phyloP scores from a whole-genome alignment of 1,140 invertebrate genomes.

The Acromyrmex echinatior region DNA sequence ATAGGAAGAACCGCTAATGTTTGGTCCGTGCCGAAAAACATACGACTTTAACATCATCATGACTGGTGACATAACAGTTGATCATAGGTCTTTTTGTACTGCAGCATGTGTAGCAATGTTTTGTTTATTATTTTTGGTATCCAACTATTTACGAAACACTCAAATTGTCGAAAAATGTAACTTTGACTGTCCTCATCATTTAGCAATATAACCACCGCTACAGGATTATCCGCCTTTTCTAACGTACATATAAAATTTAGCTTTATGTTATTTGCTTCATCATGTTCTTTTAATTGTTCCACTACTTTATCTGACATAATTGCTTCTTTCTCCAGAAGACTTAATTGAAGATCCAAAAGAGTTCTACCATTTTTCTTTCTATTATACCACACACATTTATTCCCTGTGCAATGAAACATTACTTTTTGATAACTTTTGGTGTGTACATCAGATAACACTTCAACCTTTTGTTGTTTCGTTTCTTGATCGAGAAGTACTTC shows the following conservation, averaged over 20 bases:
- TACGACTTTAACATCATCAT: neutral
- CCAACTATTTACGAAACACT: constrained; percentile 62
- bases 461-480: constrained; percentile 79
- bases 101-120: constrained; percentile 77
- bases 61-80: neutral
- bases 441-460: constrained; percentile 79
- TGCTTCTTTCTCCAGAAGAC: constrained; percentile 78
- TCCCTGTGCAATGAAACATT: constrained; percentile 73
- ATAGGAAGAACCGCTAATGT: neutral
- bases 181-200: constrained; percentile 55
- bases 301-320: constrained; percentile 74
- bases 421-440: constrained; percentile 73
- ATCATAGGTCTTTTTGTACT: constrained; percentile 73
- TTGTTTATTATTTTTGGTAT: constrained; percentile 70
- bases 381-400: constrained; percentile 74
- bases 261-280: constrained; percentile 43
- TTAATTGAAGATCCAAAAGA: constrained; percentile 62
- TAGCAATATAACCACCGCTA: constrained; percentile 65
- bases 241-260: constrained; percentile 75
- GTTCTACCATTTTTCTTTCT: constrained; percentile 69
- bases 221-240: constrained; percentile 62
- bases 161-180: constrained; percentile 67
- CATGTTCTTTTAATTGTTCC: constrained; percentile 52
- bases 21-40: neutral
- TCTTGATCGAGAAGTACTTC: constrained; percentile 64